Conservation (phyloP, 2,113 vertebrate species). For the Machaerirhynchus nigripectus region DNA sequence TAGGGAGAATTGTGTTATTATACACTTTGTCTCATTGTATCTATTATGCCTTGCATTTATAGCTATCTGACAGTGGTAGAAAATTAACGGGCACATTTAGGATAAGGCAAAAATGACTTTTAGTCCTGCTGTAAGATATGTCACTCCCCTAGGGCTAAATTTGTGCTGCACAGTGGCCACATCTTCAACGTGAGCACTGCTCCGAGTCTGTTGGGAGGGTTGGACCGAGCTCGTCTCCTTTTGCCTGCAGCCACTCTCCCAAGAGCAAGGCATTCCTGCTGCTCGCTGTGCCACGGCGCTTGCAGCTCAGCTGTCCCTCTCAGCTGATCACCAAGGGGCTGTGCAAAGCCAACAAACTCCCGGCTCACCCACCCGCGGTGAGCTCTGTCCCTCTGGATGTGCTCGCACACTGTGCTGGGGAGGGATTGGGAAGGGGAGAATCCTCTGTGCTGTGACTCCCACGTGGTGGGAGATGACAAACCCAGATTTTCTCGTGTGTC, state of each 20-base stretch:
- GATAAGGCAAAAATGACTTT: background rate
- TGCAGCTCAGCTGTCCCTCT: background rate
- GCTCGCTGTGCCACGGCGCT: background rate
- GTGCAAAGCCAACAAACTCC: background rate
- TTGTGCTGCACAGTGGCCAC: background rate
- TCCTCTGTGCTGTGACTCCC: background rate
- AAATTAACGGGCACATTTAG: background rate
- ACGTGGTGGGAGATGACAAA: background rate
- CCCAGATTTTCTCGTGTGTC: background rate
- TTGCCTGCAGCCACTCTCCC: background rate
- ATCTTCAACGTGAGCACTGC: rapidly evolving
- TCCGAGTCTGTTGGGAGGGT: background rate
- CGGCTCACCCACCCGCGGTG: rapidly evolving
- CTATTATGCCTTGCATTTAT: background rate
- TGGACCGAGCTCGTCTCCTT: background rate
- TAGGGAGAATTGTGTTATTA: background rate
- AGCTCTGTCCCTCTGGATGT: background rate
- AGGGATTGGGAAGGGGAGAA: background rate
- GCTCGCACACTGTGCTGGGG: rapidly evolving
- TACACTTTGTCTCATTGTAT: background rate
- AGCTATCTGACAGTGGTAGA: background rate
- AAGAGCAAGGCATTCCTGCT: background rate
- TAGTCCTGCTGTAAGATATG: background rate
- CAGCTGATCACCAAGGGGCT: background rate
- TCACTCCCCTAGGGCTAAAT: background rate